Evolutionary conservation across 2,888 invertebrate species (phyloP).

Genomic region (Podotricha telesiphe): DNA sequence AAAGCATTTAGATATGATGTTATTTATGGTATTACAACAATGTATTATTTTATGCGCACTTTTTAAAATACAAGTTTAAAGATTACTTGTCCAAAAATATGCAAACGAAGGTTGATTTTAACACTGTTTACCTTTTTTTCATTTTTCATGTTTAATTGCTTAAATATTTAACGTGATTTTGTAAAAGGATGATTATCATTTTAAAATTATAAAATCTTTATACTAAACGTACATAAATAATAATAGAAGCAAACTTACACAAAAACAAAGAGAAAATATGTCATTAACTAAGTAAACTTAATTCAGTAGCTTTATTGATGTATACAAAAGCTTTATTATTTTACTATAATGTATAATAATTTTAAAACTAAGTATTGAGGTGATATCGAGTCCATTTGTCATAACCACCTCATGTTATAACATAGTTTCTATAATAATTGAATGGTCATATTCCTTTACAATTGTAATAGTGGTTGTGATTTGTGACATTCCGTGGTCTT

Average conservation of each 20-base stretch:
- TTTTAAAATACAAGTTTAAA: neutral
- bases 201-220: neutral
- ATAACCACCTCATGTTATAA: neutral
- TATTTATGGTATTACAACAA: neutral
- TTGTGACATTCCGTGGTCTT: constrained; percentile 36
- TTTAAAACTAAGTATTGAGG: neutral
- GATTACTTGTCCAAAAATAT: constrained; percentile 4
- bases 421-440: neutral
- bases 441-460: constrained; percentile 4
- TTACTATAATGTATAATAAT: too few species aligned
- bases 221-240: neutral
- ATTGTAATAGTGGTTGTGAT: constrained; percentile 38
- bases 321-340: too few species aligned
- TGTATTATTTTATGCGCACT: too few species aligned
- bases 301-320: too few species aligned
- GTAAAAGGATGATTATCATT: neutral
- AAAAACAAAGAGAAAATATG: too few species aligned
- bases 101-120: constrained; percentile 8
- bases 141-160: neutral
- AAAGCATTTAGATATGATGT: neutral
- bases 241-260: too few species aligned
- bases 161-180: neutral
- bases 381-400: neutral
- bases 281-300: too few species aligned
- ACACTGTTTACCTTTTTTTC: neutral